These are phyloP conservation scores for Ephialtes manifestator DNA, from an alignment of 2,888 invertebrate species.

Conservation along the genomic window DNA sequence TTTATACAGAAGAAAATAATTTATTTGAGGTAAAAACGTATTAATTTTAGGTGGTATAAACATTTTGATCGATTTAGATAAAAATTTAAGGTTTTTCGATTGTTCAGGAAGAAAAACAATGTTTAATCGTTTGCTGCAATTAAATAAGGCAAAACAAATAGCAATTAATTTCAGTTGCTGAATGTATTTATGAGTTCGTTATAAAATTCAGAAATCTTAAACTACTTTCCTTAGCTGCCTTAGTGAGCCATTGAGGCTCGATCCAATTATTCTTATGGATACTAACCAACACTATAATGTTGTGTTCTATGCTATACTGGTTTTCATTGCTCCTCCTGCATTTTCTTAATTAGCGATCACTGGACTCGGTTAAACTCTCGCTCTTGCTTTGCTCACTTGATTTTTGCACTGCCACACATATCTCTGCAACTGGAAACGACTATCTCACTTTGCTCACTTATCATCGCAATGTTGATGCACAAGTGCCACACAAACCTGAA, in stretches of 20 bases:
- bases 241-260: conserved; percentile 56
- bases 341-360: conserved; percentile 64
- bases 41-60: background rate
- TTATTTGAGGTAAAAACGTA: background rate
- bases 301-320: conserved; percentile 26
- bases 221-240: conserved; percentile 49
- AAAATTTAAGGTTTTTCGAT: background rate
- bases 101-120: background rate
- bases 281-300: conserved; percentile 7
- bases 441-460: conserved; percentile 38
- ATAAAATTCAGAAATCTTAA: conserved; percentile 50
- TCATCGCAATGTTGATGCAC: conserved; percentile 27
- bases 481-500: background rate
- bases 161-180: background rate
- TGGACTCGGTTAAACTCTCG: conserved; percentile 46
- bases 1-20: background rate
- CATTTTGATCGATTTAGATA: background rate
- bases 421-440: conserved; percentile 68
- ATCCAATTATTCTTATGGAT: conserved; percentile 62
- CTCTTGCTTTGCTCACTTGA: conserved; percentile 58
- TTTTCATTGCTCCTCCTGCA: conserved; percentile 49
- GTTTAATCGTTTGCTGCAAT: background rate
- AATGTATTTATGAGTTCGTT: background rate
- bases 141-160: background rate
- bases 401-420: conserved; percentile 65